phyloP scores from a whole-genome alignment of 2,888 invertebrate species.

The Standfussiana lucernea region DNA sequence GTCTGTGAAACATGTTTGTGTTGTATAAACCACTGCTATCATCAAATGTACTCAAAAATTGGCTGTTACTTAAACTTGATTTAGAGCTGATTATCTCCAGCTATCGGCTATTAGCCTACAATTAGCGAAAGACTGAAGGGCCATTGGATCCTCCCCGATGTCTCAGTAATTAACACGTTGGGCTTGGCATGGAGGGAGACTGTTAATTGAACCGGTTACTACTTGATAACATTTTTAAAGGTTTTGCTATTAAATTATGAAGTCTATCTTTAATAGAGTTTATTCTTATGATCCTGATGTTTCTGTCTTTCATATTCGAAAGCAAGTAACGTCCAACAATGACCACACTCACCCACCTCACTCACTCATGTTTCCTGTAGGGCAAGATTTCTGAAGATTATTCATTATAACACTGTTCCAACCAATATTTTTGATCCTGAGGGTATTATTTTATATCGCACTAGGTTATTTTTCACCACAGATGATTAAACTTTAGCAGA shows the following conservation, averaged over 20 bases:
- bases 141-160: background rate
- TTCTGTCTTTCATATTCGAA: background rate
- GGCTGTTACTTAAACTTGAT: constrained; percentile 1
- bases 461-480: constrained; percentile 18
- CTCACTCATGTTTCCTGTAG: background rate
- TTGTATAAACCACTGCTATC: constrained; percentile 18
- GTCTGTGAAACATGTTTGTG: background rate
- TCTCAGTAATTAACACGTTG: constrained; percentile 19
- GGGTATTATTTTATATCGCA: constrained; percentile 4
- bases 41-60: background rate
- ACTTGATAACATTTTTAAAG: constrained; percentile 8
- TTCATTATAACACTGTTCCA: constrained; percentile 2
- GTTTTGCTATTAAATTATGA: background rate
- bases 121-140: constrained; percentile 16
- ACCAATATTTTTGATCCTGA: background rate
- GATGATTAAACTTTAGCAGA: constrained; percentile 12
- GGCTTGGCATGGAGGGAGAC: background rate
- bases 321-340: background rate
- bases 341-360: constrained; percentile 28
- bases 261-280: background rate
- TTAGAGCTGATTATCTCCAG: background rate
- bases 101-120: constrained; percentile 25
- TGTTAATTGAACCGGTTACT: background rate
- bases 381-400: background rate
- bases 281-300: background rate